Evolutionary conservation across 2,113 vertebrate genomes (phyloP).

Genomic region (Cyprinodon brontotheroides): DNA sequence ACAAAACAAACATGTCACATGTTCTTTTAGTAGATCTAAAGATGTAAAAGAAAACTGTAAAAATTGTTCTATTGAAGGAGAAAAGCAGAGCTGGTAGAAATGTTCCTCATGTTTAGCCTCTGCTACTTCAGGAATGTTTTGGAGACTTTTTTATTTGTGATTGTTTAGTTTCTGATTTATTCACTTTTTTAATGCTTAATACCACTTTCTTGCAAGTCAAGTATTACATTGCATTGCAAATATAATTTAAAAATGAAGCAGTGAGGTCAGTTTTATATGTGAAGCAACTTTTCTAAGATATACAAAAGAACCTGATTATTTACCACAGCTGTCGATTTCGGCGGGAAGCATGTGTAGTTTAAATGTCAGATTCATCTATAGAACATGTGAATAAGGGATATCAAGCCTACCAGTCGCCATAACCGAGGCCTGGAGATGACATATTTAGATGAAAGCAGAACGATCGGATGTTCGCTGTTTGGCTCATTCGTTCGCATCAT

Average conservation of each 20-base stretch:
- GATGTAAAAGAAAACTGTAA: conserved; percentile 5
- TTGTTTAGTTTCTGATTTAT: background rate
- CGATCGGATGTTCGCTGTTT: conserved; percentile 36
- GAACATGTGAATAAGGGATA: conserved; percentile 30
- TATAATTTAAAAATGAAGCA: background rate
- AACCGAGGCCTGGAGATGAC: conserved; percentile 35
- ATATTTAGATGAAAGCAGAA: conserved; percentile 21
- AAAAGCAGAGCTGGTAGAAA: background rate
- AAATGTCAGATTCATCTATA: conserved; percentile 62
- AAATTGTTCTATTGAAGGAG: conserved; percentile 56
- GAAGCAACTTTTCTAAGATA: conserved; percentile 20
- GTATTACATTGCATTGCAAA: background rate
- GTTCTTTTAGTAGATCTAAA: conserved; percentile 12
- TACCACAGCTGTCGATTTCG: conserved; percentile 46
- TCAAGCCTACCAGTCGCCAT: conserved; percentile 22
- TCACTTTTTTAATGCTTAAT: no score
- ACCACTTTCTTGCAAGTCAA: no score
- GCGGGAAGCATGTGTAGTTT: conserved; percentile 44
- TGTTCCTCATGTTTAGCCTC: background rate
- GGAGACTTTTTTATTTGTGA: no score
- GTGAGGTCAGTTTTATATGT: background rate
- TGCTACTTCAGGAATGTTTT: no score
- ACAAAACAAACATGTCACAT: conserved; percentile 8
- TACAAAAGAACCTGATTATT: conserved; percentile 56
- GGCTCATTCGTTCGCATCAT: conserved; percentile 14